Conservation (phyloP, 2,888 invertebrate genomes). For the Rhamnusium bicolor region DNA sequence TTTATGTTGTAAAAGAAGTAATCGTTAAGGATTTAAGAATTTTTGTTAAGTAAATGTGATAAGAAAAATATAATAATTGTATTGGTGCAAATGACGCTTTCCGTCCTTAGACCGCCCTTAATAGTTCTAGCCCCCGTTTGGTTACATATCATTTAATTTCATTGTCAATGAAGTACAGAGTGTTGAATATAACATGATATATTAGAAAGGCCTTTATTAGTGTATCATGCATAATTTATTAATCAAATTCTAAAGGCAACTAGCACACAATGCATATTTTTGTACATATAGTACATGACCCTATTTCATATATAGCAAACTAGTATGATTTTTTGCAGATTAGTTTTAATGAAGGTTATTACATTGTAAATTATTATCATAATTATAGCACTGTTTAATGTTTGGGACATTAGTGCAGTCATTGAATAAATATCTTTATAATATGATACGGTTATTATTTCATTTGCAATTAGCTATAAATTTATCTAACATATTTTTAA, state of each 20-base stretch:
- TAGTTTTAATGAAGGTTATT: constrained; percentile 18
- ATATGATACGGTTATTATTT: constrained; percentile 9
- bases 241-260: constrained; percentile 7
- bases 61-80: too few species aligned
- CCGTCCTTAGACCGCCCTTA: neutral
- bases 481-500: neutral
- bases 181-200: constrained; percentile 14
- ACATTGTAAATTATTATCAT: constrained; percentile 20
- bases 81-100: neutral
- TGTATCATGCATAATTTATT: neutral
- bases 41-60: too few species aligned
- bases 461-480: neutral
- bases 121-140: neutral
- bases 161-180: constrained; percentile 1
- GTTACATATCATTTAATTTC: constrained; percentile 11
- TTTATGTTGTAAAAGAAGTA: too few species aligned
- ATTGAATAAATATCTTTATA: constrained; percentile 16
- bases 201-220: constrained; percentile 3
- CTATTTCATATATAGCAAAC: neutral
- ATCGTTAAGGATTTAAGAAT: too few species aligned
- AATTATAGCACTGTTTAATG: constrained; percentile 10
- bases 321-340: constrained; percentile 8
- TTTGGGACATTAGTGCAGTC: neutral
- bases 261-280: neutral
- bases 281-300: neutral